These are phyloP conservation scores for Aphaenogaster floridana DNA, from an alignment of 1,140 invertebrate species.

Conservation along the genomic window DNA sequence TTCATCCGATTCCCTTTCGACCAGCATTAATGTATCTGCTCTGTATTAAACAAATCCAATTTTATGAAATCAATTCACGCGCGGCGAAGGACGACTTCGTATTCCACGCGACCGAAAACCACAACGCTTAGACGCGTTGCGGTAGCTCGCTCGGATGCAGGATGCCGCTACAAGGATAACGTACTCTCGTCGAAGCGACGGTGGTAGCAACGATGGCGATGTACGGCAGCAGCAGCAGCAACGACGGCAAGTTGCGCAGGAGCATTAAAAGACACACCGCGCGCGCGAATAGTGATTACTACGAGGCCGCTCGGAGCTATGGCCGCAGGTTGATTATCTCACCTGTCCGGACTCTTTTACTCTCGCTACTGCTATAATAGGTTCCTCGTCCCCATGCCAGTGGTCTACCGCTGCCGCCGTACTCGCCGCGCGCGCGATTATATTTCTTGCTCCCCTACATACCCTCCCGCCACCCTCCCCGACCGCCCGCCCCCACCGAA, in stretches of 20 bases:
- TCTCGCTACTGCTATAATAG: conserved; percentile 84
- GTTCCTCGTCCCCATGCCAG: conserved; percentile 79
- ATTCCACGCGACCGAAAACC: conserved; percentile 64
- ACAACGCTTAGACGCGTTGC: conserved; percentile 46
- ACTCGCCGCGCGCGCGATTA: conserved; percentile 79
- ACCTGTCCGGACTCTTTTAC: conserved; percentile 85
- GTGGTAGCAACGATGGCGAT: conserved; percentile 16
- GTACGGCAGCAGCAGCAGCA: conserved; percentile 29
- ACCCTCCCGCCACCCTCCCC: conserved; percentile 51
- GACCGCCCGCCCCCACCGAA: conserved; percentile 35
- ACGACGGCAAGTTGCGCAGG: conserved; percentile 56
- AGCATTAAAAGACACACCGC: conserved; percentile 78
- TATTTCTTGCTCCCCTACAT: conserved; percentile 80
- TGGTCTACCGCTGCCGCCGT: conserved; percentile 77
- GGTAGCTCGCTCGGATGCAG: conserved; percentile 45
- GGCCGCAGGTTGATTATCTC: conserved; percentile 85
- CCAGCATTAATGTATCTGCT: not conserved
- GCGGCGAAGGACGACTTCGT: not conserved
- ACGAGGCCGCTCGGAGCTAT: conserved; percentile 78
- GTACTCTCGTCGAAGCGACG: conserved; percentile 48
- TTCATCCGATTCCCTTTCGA: not conserved
- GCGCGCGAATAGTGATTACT: conserved; percentile 82
- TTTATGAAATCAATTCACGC: conserved; percentile 17
- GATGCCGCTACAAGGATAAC: conserved; percentile 60
- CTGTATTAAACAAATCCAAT: not conserved